Evolutionary conservation across 2,888 invertebrate genomes (phyloP).

Genomic region (Cecidostiba fungosa): DNA sequence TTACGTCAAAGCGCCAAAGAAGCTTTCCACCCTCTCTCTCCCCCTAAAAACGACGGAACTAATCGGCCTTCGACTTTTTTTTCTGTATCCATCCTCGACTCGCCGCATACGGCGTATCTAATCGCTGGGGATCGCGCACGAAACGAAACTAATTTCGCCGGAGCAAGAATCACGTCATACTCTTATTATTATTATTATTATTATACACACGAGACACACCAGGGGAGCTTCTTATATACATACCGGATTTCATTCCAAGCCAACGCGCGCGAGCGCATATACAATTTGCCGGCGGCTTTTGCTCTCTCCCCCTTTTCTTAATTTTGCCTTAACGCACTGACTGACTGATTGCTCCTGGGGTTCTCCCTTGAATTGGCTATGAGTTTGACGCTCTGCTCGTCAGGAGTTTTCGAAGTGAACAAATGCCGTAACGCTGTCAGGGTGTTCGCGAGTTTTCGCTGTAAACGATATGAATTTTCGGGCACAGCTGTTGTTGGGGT

Average conservation of each 20-base stretch:
- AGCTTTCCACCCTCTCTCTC: slow-evolving; percentile 34
- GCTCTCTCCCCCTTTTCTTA: slow-evolving; percentile 26
- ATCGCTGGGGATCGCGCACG: slow-evolving; percentile 52
- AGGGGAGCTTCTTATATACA: slow-evolving; percentile 26
- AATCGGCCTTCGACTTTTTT: slow-evolving; percentile 40
- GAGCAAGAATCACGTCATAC: slow-evolving; percentile 1
- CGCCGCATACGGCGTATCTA: slow-evolving; percentile 45
- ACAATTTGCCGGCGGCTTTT: slow-evolving; percentile 17
- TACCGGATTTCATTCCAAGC: slow-evolving; percentile 36
- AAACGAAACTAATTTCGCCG: slow-evolving; percentile 64
- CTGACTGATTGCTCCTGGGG: neutral
- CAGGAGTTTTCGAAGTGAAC: slow-evolving; percentile 26
- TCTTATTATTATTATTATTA: neutral
- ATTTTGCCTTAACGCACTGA: slow-evolving; percentile 31
- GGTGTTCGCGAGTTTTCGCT: neutral
- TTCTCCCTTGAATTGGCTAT: neutral
- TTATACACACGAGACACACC: neutral
- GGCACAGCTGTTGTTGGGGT: neutral
- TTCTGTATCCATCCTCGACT: neutral
- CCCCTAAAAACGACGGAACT: slow-evolving; percentile 1
- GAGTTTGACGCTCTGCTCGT: slow-evolving; percentile 5
- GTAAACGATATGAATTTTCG: slow-evolving; percentile 10
- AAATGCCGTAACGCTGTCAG: neutral
- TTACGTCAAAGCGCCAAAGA: neutral
- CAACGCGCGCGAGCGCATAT: slow-evolving; percentile 16